Percentiles rank a stretch among this genome's conserved stretches.
Evolutionary conservation across 2,888 invertebrate species (phyloP).

Genomic region (Isoperla grammatica): DNA sequence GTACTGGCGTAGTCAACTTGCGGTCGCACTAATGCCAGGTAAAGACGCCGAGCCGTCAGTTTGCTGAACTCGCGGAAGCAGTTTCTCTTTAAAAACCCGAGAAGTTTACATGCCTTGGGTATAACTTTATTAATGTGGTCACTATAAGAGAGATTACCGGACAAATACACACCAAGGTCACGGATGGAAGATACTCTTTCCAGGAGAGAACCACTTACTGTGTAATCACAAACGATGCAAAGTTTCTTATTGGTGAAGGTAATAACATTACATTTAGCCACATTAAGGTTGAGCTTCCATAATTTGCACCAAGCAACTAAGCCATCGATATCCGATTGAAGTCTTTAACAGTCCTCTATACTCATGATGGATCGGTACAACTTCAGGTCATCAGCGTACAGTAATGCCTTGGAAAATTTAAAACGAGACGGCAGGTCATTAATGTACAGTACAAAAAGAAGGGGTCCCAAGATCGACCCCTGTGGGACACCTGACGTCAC

Average conservation of each 20-base stretch:
- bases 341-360: neutral
- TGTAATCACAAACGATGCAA: neutral
- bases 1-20: neutral
- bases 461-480: too few relatives aligned
- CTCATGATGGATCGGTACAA: neutral
- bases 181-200: neutral
- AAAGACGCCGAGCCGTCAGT: neutral
- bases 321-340: neutral
- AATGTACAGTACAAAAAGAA: too few relatives aligned
- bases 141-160: neutral
- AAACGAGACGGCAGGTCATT: neutral
- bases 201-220: neutral
- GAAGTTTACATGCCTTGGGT: neutral
- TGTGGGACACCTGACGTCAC: neutral
- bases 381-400: slow-evolving; percentile 4
- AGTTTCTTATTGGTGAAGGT: slow-evolving; percentile 2
- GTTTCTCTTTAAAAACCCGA: slow-evolving; percentile 1
- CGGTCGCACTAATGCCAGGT: neutral
- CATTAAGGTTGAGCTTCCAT: neutral
- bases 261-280: neutral
- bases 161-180: neutral
- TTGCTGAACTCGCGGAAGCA: neutral
- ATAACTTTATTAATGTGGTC: neutral
- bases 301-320: neutral
- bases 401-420: neutral